Percentiles rank a stretch among this genome's conserved stretches.
These are phyloP conservation scores for Sycobia sp. DNA, from an alignment of 1,140 invertebrate species.

Conservation along the genomic window DNA sequence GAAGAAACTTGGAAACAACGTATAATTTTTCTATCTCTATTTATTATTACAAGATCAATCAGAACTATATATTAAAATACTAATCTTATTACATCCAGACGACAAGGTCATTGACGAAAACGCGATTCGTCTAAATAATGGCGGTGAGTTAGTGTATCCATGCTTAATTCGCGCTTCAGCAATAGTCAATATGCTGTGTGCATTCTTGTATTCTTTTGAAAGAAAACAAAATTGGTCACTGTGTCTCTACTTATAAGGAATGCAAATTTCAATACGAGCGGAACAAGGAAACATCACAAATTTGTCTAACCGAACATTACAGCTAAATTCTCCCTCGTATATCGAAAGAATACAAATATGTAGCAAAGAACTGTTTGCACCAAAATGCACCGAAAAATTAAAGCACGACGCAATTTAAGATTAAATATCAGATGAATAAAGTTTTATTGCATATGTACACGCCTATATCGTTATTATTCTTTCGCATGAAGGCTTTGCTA, in stretches of 20 bases:
- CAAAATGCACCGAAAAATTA: constrained; percentile 13
- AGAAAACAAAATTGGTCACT: neutral
- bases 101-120: constrained; percentile 55
- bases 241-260: too few species aligned
- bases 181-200: neutral
- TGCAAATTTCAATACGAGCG: too few species aligned
- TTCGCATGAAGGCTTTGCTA: constrained; percentile 17
- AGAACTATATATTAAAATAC: constrained; percentile 44
- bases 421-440: neutral
- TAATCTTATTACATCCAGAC: constrained; percentile 40
- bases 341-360: constrained; percentile 32
- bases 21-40: too few species aligned
- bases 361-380: constrained; percentile 12
- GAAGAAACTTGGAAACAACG: too few species aligned
- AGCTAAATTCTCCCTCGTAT: too few species aligned
- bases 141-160: constrained; percentile 46
- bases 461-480: neutral
- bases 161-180: constrained; percentile 46
- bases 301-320: too few species aligned
- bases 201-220: constrained; percentile 29
- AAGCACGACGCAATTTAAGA: constrained; percentile 22
- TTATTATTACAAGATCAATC: too few species aligned
- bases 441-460: neutral
- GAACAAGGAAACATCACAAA: too few species aligned
- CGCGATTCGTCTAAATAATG: constrained; percentile 50